A percentile compares a stretch with the other conserved stretches of the same genome.
phyloP scores from a whole-genome alignment of 2,888 invertebrate genomes.

The Trichopria drosophilae region DNA sequence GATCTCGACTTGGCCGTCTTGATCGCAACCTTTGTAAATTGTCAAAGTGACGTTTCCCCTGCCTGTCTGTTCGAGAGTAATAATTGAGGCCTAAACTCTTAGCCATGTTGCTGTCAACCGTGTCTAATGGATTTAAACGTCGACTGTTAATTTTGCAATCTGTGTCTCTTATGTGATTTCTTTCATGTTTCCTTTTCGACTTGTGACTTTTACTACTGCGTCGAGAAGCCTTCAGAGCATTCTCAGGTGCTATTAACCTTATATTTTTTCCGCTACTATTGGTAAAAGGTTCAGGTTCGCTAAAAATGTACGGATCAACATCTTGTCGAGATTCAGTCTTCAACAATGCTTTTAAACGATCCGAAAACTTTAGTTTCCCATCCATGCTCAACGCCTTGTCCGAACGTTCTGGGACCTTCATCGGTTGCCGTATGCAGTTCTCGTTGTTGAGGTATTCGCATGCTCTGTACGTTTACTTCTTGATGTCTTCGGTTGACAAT shows the following conservation, averaged over 20 bases:
- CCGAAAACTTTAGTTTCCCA: conserved; percentile 59
- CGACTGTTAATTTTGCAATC: conserved; percentile 32
- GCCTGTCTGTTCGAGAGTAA: conserved; percentile 33
- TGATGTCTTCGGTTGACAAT: no score
- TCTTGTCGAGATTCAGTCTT: conserved; percentile 55
- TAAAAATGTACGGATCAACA: conserved; percentile 61
- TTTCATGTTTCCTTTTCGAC: conserved; percentile 51
- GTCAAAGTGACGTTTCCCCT: conserved; percentile 41
- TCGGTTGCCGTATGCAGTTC: no score
- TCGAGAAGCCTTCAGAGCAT: conserved; percentile 39
- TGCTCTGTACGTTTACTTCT: no score
- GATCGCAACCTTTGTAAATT: conserved; percentile 43
- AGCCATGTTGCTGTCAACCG: conserved; percentile 25
- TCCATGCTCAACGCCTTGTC: conserved; percentile 53
- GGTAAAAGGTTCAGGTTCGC: conserved; percentile 56
- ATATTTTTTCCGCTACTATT: conserved; percentile 44
- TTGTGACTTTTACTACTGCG: conserved; percentile 43
- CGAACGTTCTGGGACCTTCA: conserved; percentile 52
- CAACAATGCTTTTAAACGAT: conserved; percentile 57
- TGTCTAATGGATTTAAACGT: conserved; percentile 21
- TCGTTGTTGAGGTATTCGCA: no score
- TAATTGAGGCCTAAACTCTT: conserved; percentile 42
- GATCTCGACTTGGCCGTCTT: conserved; percentile 49
- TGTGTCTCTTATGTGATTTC: conserved; percentile 38
- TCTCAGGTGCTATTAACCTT: conserved; percentile 45